Base-by-base conservation (phyloP, 2,888 invertebrate genomes). In the Pristionchus arcanus region DNA sequence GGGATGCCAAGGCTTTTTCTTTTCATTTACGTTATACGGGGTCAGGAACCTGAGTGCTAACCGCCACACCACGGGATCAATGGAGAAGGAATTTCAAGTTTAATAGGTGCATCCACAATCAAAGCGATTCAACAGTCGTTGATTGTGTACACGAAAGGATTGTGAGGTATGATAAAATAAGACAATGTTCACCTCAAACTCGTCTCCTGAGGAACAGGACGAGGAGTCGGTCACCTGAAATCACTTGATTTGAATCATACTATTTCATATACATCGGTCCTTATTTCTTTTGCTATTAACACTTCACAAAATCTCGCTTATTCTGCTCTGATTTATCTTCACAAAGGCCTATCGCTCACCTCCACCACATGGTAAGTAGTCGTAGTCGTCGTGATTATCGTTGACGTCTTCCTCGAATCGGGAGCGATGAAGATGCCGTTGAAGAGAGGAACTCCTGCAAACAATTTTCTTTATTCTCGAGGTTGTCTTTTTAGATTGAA, bases 321-420 rank as follows among this genome's bases (percentile, higher is more conserved):
- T n/a, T n/a, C n/a, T n/a, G n/a, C n/a, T n/a, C n/a, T n/a, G n/a
- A n/a, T n/a, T 42, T n/a, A 34, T 66, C 87, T 9, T 31, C 9
- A 53, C 31, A n/a, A n/a, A n/a, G 15, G 19, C 11, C 16, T n/a
- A n/a, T 34, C 34, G 53, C 59, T 81, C 59, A 92, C 91, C 91
- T 93, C 93, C 28, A 93, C 53, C 37, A 93, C 92, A 53, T 92
- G 91, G 68, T 94, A 94, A 0, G 94, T 94, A 1, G 94, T 95
- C 28, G 94, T 95, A 0, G 94, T 94, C 21, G 94, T 94, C n/a
- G 94, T 94, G 55, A 94, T 94, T n/a, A 94, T 92, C 9, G 94
- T 94, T 7, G 94, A 95, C 16, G 94, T 95, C 87, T 94, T 93
- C 74, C 93, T 90, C 37, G 93, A 90, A 83, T 95, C 93, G 15